Conservation (phyloP, 2,113 vertebrate genomes). For the Stegostoma tigrinum region DNA sequence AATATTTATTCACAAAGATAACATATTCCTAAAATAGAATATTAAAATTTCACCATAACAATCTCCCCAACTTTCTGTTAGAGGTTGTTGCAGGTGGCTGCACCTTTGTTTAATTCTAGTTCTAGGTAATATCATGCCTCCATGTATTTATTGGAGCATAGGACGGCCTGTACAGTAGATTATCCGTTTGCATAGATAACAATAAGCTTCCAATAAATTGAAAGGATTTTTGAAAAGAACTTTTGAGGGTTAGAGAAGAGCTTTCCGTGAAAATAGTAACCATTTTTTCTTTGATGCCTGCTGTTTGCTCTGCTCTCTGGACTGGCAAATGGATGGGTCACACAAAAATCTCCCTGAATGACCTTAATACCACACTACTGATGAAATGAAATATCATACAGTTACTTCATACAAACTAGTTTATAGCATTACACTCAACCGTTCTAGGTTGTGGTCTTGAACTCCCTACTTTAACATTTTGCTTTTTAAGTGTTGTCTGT, state of each 20-base stretch:
- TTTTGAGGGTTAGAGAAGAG: too few relatives aligned
- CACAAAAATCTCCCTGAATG: not conserved
- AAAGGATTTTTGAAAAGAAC: too few relatives aligned
- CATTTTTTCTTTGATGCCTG: too few relatives aligned
- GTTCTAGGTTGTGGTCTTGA: not conserved
- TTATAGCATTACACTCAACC: not conserved
- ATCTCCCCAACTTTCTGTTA: not conserved
- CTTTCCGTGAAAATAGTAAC: too few relatives aligned
- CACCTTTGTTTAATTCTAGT: not conserved
- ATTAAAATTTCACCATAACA: not conserved
- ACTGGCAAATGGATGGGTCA: not conserved
- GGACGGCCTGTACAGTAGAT: not conserved
- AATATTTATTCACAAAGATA: not conserved
- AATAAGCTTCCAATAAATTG: not conserved
- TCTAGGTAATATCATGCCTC: not conserved
- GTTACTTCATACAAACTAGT: not conserved
- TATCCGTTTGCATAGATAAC: not conserved
- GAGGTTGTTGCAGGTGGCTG: not conserved
- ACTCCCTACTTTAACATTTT: not conserved
- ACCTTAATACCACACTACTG: not conserved
- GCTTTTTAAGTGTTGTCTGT: not conserved
- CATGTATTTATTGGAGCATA: not conserved
- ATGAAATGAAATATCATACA: conserved; percentile 1
- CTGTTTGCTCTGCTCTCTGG: not conserved
- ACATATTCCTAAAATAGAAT: not conserved